phyloP scores from a whole-genome alignment of 2,888 invertebrate species.

The Mantis religiosa region DNA sequence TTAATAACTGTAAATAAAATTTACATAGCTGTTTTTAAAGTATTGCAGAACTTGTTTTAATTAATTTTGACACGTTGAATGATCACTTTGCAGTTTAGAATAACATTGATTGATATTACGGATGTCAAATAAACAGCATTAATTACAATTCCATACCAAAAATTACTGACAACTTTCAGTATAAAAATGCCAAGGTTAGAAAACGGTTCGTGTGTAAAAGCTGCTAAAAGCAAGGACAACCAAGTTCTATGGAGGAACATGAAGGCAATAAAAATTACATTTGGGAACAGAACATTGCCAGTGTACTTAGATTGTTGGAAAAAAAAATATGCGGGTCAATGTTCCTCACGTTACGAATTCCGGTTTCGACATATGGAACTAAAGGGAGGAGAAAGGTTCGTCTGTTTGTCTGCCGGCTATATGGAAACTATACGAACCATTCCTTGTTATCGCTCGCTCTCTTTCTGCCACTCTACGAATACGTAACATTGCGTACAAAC shows the following conservation, averaged over 20 bases:
- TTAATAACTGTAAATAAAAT: too few relatives aligned
- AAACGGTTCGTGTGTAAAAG: not conserved
- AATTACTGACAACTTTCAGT: too few relatives aligned
- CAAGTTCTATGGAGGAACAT: not conserved
- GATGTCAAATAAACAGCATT: too few relatives aligned
- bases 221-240: not conserved
- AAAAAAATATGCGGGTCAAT: not conserved
- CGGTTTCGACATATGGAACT: not conserved
- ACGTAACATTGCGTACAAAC: not conserved
- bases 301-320: not conserved
- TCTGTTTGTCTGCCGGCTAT: not conserved
- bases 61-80: too few relatives aligned
- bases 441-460: not conserved
- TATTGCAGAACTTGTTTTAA: too few relatives aligned
- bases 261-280: not conserved
- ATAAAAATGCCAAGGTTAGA: not conserved
- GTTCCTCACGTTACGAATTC: not conserved
- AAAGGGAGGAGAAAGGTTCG: not conserved
- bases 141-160: too few relatives aligned
- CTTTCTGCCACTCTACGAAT: not conserved
- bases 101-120: too few relatives aligned
- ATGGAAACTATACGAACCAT: not conserved
- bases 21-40: too few relatives aligned
- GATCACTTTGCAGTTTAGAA: too few relatives aligned
- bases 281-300: not conserved